Conservation (phyloP, 2,797 vertebrate genomes). For the Bovichtus variegatus region DNA sequence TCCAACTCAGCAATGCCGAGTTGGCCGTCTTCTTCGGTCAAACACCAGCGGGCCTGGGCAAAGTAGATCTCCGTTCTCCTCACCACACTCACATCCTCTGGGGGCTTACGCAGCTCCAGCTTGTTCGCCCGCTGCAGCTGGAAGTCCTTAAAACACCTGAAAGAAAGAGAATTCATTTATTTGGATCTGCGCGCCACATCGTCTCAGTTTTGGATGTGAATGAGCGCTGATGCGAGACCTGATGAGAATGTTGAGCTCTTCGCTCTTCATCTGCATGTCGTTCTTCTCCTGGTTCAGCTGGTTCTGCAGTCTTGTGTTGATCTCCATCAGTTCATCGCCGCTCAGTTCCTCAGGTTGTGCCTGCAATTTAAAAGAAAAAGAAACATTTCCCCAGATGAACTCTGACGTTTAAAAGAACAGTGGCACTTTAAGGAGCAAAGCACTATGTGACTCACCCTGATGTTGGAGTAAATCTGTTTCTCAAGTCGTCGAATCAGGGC, state of each 20-base stretch:
- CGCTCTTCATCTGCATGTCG: slow-evolving; percentile 96
- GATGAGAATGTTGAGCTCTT: slow-evolving; percentile 98
- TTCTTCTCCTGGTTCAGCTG: slow-evolving; percentile 97
- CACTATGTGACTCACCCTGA: slow-evolving; percentile 86
- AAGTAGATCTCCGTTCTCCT: slow-evolving; percentile 98
- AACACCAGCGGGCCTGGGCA: slow-evolving; percentile 96
- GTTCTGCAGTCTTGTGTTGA: slow-evolving; percentile 93
- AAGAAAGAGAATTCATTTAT: not conserved
- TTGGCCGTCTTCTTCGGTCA: slow-evolving; percentile 98
- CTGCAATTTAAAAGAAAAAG: slow-evolving; percentile 67
- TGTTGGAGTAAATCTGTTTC: slow-evolving; percentile 98
- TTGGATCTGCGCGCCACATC: not conserved
- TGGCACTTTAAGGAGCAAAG: not conserved
- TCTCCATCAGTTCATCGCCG: slow-evolving; percentile 88
- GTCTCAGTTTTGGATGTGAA: not conserved
- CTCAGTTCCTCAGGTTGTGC: slow-evolving; percentile 91
- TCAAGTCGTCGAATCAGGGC: slow-evolving; percentile 94
- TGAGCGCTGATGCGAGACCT: slow-evolving; percentile 81
- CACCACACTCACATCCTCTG: slow-evolving; percentile 94
- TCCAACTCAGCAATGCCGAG: slow-evolving; percentile 98
- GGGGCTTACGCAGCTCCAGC: slow-evolving; percentile 96
- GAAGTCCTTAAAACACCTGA: slow-evolving; percentile 98
- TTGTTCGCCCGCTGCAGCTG: slow-evolving; percentile 97
- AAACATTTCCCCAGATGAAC: not conserved
- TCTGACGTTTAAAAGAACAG: not conserved